Base-by-base conservation (phyloP, 2,797 vertebrate genomes). In the Epinephelus awoara region DNA sequence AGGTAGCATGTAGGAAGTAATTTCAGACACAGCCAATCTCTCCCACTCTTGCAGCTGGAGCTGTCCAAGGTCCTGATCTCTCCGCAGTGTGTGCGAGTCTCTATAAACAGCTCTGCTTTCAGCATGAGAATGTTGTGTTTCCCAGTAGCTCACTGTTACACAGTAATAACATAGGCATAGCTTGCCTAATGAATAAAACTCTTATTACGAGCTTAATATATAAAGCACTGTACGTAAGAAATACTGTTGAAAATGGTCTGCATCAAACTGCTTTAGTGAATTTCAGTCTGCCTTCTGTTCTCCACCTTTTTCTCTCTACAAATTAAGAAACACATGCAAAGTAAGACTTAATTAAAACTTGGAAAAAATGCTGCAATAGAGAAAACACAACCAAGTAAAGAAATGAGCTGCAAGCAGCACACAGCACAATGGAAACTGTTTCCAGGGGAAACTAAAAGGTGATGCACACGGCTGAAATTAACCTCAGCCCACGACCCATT, bases 31-130 rank as follows among this genome's bases (percentile, higher is more conserved):
- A 59, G 25, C 11, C 25, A 4, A 7, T 49, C 27, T 47, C 15
- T 55, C 47, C 29, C 11, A 7, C 29, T 42, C n/a, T 7, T 27
- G 10, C 56, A 64, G 19, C 42, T 27, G 34, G 67, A 77, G 61
- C 77, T 74, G 80, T 77, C 77, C 84, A 17, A 3, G 69, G 80
- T 67, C 3, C 70, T 77, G 56, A 72, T 72, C 57, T 49, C 19
- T 44, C 38, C 54, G 27, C 71, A 65, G 54, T n/a, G 38, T 9
- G 11, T 10, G 15, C 69, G 21, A 0, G 3, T 42, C 72, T 75
- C 25, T 38, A 2, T 27, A 29, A 72, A 29, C 69, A 47, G 27
- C 59, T 67, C 47, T 19, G 21, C 29, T 50, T 51, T n/a, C 12
- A 34, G 56, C 21, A 62, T 14, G 8, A 6, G 13, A 42, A 14